Evolutionary conservation across 1,140 invertebrate genomes (phyloP).

Genomic region (Elysia chlorotica): DNA sequence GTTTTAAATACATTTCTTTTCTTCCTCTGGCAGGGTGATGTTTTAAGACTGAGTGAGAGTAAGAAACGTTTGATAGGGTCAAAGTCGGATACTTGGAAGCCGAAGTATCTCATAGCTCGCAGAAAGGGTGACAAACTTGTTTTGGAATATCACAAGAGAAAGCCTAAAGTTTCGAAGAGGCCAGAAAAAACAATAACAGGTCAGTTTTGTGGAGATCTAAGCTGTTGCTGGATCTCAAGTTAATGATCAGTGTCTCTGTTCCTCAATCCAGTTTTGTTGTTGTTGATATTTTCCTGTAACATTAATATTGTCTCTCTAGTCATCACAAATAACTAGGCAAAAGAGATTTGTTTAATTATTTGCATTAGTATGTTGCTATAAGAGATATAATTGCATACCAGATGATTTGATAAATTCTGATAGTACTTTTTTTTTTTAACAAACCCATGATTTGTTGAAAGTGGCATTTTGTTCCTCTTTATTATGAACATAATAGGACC

Average conservation of each 20-base stretch:
- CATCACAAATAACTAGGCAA: background rate
- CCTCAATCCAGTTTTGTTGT: too few relatives aligned
- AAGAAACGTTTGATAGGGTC: constrained; percentile 24
- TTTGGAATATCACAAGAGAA: constrained; percentile 49
- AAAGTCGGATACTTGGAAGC: constrained; percentile 37
- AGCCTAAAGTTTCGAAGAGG: constrained; percentile 43
- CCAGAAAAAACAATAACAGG: constrained; percentile 10
- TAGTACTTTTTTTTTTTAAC: too few relatives aligned
- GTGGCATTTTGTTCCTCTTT: too few relatives aligned
- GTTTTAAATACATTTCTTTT: background rate
- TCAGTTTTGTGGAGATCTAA: background rate
- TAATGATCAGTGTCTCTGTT: too few relatives aligned
- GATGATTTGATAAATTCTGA: too few relatives aligned
- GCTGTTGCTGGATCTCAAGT: too few relatives aligned
- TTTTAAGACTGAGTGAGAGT: constrained; percentile 42
- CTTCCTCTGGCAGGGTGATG: constrained; percentile 37
- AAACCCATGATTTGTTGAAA: too few relatives aligned
- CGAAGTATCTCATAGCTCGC: constrained; percentile 46
- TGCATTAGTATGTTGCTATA: too few relatives aligned
- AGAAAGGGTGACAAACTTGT: constrained; percentile 40
- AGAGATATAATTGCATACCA: too few relatives aligned
- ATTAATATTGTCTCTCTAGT: too few relatives aligned
- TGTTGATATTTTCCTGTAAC: too few relatives aligned
- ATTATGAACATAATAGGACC: too few relatives aligned
- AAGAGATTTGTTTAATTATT: background rate